Conservation (phyloP, 2,113 vertebrate genomes). For the Tetraodon nigroviridis region DNA sequence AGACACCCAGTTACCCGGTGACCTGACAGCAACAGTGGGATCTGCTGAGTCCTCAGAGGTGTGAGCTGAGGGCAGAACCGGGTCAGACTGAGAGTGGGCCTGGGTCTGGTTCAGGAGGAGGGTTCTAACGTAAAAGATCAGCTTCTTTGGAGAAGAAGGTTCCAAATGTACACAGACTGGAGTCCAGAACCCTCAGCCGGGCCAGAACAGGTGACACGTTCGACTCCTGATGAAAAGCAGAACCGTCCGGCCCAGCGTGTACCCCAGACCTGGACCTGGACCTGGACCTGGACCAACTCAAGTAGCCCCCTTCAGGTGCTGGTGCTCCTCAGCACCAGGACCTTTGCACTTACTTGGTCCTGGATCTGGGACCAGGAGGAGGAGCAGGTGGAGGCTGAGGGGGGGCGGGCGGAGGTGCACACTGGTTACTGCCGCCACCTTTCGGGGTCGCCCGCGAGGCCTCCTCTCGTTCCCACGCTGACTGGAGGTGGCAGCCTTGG, state of each 20-base stretch:
- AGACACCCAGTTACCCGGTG: neutral
- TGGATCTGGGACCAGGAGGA: conserved; percentile 37
- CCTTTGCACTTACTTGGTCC: conserved; percentile 57
- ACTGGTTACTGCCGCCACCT: conserved; percentile 39
- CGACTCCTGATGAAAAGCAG: no score
- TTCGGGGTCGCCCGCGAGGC: conserved; percentile 59
- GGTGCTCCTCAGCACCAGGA: no score
- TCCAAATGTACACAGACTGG: no score
- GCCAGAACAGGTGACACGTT: no score
- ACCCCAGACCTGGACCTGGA: no score
- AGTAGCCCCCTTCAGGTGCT: no score
- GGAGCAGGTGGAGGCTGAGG: conserved; percentile 36
- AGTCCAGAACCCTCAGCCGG: no score
- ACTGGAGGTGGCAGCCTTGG: conserved; percentile 36
- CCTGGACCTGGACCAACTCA: no score
- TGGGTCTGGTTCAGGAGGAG: neutral
- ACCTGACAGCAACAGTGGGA: no score
- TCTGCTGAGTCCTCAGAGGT: neutral
- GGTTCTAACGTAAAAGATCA: no score
- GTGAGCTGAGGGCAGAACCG: neutral
- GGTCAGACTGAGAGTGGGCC: neutral
- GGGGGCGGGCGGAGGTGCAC: conserved; percentile 15
- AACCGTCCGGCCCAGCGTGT: no score
- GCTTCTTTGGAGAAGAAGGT: no score
- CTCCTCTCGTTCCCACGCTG: conserved; percentile 41